These are phyloP conservation scores for Neomonachus schauinslandi DNA, from an alignment of 2,113 vertebrate species.

Conservation along the genomic window DNA sequence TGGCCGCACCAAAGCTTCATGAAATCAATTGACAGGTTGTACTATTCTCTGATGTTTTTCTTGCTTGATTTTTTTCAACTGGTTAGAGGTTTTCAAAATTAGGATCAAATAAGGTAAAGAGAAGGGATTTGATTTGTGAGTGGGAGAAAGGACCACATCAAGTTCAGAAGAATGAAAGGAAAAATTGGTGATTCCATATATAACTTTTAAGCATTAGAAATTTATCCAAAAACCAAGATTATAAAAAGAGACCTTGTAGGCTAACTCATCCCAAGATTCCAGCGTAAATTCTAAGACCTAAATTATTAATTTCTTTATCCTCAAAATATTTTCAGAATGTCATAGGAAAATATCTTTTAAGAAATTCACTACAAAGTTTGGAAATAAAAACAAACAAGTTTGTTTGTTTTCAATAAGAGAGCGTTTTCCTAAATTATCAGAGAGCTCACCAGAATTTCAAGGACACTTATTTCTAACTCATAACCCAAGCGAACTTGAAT, in stretches of 20 bases:
- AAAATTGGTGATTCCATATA: not conserved
- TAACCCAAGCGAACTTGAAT: not conserved
- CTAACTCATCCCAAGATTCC: not conserved
- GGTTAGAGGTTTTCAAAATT: slow-evolving; percentile 34
- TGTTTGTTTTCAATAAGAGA: not conserved
- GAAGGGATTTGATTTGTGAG: slow-evolving; percentile 22
- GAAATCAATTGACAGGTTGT: not conserved
- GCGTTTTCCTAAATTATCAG: slow-evolving; percentile 22
- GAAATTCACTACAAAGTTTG: slow-evolving; percentile 3
- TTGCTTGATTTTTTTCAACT: not conserved
- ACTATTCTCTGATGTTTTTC: not conserved
- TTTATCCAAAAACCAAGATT: slow-evolving; percentile 43
- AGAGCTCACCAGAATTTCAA: slow-evolving; percentile 42
- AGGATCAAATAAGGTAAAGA: not conserved
- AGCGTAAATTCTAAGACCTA: slow-evolving; percentile 33
- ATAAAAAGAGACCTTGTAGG: slow-evolving; percentile 61
- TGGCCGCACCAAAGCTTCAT: not conserved
- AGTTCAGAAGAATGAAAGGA: slow-evolving; percentile 8
- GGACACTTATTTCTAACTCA: not conserved
- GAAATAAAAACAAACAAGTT: slow-evolving; percentile 35
- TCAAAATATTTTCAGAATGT: not conserved
- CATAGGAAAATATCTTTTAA: slow-evolving; percentile 31
- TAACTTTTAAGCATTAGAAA: slow-evolving; percentile 16
- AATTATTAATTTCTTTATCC: slow-evolving; percentile 38
- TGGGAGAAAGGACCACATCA: not conserved